phyloP scores from a whole-genome alignment of 2,797 vertebrate genomes.

The Halcyon leucocephala region DNA sequence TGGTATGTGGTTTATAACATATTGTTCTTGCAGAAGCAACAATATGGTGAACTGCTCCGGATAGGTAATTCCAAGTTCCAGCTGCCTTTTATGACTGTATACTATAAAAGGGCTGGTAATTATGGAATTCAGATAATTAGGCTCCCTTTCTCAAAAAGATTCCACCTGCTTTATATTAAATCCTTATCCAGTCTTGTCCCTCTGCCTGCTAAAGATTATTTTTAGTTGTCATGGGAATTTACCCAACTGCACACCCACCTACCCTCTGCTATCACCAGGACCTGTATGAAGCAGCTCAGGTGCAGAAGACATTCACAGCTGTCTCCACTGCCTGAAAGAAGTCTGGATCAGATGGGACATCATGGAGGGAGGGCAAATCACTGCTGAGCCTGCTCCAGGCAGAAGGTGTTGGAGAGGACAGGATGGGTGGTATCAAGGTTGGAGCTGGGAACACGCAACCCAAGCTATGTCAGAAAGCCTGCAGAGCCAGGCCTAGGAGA shows the following conservation, averaged over 20 bases:
- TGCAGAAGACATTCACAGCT: not conserved
- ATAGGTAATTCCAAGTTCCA: constrained; percentile 48
- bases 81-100: constrained; percentile 7
- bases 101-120: not conserved
- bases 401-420: not conserved
- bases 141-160: not conserved
- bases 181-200: not conserved
- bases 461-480: not conserved
- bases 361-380: fast-evolving
- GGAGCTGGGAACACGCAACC: not conserved
- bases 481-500: not conserved
- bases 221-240: not conserved
- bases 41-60: constrained; percentile 34
- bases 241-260: not conserved
- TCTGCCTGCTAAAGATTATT: not conserved
- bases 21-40: constrained; percentile 43
- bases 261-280: not conserved
- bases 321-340: not conserved
- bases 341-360: not conserved
- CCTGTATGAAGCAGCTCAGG: not conserved
- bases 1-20: constrained; percentile 45
- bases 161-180: not conserved
- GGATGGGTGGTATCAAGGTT: too few relatives aligned
- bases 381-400: not conserved
- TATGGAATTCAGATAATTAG: not conserved